Evolutionary conservation across 92 coral and sea anemone species (phyloP).

Genomic region (Parazoanthus darwini): DNA sequence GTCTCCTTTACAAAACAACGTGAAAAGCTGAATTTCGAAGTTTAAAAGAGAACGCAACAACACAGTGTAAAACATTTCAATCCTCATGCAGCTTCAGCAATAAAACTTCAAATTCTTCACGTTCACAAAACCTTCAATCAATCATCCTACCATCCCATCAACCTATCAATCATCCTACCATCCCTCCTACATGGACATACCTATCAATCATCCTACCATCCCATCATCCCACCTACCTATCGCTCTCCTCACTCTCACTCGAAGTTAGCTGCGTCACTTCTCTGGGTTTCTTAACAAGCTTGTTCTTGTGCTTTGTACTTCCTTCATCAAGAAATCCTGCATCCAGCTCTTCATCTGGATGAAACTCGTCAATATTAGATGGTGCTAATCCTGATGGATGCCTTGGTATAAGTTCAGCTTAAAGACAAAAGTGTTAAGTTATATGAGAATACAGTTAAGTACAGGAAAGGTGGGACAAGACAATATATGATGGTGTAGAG

Average conservation of each 20-base stretch:
- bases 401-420: conserved; percentile 40
- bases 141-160: no score
- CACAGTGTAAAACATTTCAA: no score
- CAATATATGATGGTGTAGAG: no score
- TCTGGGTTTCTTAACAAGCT: conserved; percentile 47
- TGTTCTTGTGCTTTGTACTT: conserved; percentile 44
- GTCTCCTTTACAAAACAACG: no score
- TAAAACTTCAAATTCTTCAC: no score
- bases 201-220: no score
- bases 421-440: not conserved
- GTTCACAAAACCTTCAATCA: no score
- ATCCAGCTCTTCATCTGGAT: conserved; percentile 88
- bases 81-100: no score
- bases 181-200: no score
- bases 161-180: no score
- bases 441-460: not conserved
- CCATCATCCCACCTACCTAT: conserved; percentile 54
- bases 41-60: no score
- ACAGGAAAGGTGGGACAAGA: not conserved
- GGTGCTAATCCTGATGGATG: conserved; percentile 36
- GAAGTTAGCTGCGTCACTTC: conserved; percentile 40
- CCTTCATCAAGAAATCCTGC: conserved; percentile 82
- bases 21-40: no score
- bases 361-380: conserved; percentile 84
- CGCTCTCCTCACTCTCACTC: conserved; percentile 80